Conservation (phyloP, 1,140 invertebrate genomes). For the Acyrthosiphon pisum region DNA sequence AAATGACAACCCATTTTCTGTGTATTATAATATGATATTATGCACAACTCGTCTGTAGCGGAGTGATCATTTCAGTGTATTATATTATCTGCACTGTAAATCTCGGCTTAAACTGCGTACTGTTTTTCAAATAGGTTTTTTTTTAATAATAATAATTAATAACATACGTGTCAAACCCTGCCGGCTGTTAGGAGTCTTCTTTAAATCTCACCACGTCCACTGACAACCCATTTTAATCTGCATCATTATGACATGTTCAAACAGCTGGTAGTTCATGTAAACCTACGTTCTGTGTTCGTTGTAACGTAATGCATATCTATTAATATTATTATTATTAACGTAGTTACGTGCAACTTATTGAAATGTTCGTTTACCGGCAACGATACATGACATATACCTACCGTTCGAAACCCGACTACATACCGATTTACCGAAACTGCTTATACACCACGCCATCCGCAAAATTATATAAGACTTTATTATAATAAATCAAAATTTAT, state of each 20-base stretch:
- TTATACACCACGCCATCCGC: too few relatives aligned
- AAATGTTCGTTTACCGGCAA: background rate
- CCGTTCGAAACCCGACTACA: background rate
- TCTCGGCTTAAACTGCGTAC: background rate
- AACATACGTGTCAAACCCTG: background rate
- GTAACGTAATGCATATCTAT: background rate
- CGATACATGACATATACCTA: background rate
- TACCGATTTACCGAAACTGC: too few relatives aligned
- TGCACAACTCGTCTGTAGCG: background rate
- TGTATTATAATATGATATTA: background rate
- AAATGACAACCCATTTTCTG: background rate
- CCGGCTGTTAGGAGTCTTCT: background rate
- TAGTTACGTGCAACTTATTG: background rate
- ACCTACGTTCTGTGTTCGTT: background rate
- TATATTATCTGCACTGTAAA: background rate
- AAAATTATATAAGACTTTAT: too few relatives aligned
- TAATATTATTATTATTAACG: background rate
- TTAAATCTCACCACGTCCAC: background rate
- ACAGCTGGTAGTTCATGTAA: background rate
- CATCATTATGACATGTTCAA: background rate
- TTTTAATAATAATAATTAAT: conserved; percentile 1
- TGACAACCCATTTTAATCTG: background rate
- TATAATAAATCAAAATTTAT: too few relatives aligned
- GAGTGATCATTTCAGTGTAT: background rate
- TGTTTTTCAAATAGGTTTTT: background rate